Evolutionary conservation across 2,113 vertebrate species (phyloP).

Genomic region (Sebastes fasciatus): DNA sequence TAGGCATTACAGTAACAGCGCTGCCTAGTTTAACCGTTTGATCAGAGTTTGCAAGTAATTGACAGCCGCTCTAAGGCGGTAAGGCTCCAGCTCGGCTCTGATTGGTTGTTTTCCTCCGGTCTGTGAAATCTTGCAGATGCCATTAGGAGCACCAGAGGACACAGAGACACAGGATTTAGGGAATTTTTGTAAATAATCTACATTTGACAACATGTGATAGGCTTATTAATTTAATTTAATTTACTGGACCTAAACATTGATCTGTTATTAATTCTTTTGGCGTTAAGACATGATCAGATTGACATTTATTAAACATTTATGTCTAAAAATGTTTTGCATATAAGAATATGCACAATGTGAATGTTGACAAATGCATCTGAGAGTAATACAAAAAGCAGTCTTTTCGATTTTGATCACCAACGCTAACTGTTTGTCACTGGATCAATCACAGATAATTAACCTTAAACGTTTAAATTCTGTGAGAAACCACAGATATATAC

Average conservation of each 20-base stretch:
- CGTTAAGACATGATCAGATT: not conserved
- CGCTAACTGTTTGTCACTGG: not conserved
- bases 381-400: not conserved
- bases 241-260: not conserved
- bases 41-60: too few species aligned
- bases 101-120: too few species aligned
- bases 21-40: too few species aligned
- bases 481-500: slow-evolving; percentile 17
- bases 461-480: slow-evolving; percentile 26
- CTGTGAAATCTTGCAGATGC: too few species aligned
- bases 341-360: not conserved
- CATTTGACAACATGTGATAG: not conserved
- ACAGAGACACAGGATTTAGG: too few species aligned
- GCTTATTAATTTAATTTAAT: not conserved
- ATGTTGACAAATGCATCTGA: slow-evolving; percentile 11
- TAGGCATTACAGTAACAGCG: too few species aligned
- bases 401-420: not conserved
- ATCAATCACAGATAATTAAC: slow-evolving; percentile 42
- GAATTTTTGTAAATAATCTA: not conserved
- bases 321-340: too few species aligned
- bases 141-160: too few species aligned
- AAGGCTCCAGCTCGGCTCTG: too few species aligned
- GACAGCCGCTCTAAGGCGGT: too few species aligned
- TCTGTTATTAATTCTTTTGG: not conserved
- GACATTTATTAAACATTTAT: not conserved